phyloP scores from a whole-genome alignment of 2,113 vertebrate genomes.

The Anoura caudifer region DNA sequence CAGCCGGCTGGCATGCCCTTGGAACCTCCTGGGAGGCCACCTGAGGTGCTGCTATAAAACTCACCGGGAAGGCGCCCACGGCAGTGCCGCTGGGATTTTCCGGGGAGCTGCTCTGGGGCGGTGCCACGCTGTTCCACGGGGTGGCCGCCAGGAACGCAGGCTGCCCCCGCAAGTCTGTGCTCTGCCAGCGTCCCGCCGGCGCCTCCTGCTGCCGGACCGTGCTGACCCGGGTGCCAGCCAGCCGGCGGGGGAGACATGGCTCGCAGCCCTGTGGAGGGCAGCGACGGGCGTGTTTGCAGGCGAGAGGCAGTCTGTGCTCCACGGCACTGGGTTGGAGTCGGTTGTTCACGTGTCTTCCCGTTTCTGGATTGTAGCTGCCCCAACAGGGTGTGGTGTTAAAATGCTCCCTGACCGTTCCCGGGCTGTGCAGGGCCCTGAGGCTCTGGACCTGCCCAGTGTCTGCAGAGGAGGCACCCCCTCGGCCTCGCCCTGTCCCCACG shows the following conservation, averaged over 20 bases:
- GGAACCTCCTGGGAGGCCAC: neutral
- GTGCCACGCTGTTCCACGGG: neutral
- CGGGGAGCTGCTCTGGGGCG: accelerated
- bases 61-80: neutral
- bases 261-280: accelerated
- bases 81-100: accelerated
- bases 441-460: neutral
- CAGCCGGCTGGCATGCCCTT: neutral
- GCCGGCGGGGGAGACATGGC: neutral
- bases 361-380: neutral
- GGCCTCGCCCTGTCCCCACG: accelerated
- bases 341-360: neutral
- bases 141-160: neutral
- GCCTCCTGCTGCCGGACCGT: neutral
- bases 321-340: accelerated
- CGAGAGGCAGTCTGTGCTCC: neutral
- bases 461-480: neutral
- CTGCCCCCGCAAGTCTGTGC: no score
- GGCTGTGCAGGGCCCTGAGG: neutral
- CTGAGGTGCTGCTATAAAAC: neutral
- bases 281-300: neutral
- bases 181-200: neutral
- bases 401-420: accelerated
- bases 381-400: accelerated
- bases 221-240: accelerated